Evolutionary conservation across 2,888 invertebrate genomes (phyloP), one percentile per base, ranked within the genome.

Genomic region (Amphipoea oculea): DNA sequence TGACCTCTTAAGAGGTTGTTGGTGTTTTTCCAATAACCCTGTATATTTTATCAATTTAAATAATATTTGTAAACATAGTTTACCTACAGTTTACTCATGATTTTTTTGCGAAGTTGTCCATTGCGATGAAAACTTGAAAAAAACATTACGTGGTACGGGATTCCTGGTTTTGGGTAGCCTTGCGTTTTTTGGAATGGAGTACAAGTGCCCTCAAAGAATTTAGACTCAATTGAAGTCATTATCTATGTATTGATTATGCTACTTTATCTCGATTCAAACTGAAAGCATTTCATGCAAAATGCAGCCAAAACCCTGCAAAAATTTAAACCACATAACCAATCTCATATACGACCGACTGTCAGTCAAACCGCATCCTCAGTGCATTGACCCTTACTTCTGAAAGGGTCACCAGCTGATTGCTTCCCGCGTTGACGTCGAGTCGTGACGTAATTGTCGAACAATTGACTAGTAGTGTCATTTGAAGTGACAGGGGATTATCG

Each of bases 371-470:
- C 75, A 82, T 81, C 51, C 74, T 72, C 71, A 60, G 86, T 76
- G 65, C 84, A 76, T 80, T 83, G 88, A 82, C 87, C 88, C 68
- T 66, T 29, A 29, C 66, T 65, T 74, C 48, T 66, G 83, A 87
- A 90, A 87, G 87, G 85, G 88, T 86, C 84, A 83, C 81, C 76
- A 83, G 85, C 88, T 92, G 93, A 92, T 92, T 92, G 91, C 90
- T 90, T 92, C 92, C 92, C 79, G 89, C 90, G 89, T 92, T 90
- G 92, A 90, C 91, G 88, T 87, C 88, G 86, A 87, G 67, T 82
- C 76, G 72, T 84, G 76, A 79, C 81, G 81, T 85, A 82, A 88
- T 86, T 82, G 79, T 78, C 36, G 57, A 66, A 79, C 87, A 88
- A 89, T 86, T 89, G 88, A 88, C 84, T 80, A 82, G 74, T 70